phyloP scores from a whole-genome alignment of 1,140 invertebrate species.

The Tachypleus tridentatus region DNA sequence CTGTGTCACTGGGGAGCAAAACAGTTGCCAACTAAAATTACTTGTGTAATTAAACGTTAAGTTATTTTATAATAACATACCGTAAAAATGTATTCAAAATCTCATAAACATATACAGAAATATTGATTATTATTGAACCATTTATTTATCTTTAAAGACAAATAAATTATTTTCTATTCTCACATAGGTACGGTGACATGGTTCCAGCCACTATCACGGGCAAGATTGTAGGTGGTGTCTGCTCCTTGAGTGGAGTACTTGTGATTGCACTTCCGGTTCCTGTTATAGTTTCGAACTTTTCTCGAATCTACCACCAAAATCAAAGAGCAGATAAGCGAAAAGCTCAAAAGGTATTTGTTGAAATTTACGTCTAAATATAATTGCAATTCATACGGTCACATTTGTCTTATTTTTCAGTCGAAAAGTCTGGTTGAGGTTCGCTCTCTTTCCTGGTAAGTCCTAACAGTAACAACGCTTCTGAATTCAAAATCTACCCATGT shows the following conservation, averaged over 20 bases:
- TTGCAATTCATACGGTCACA: not conserved
- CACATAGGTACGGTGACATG: constrained; percentile 95
- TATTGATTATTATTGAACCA: too few relatives aligned
- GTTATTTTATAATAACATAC: too few relatives aligned
- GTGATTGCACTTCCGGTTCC: constrained; percentile 99
- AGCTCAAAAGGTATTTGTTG: constrained; percentile 77
- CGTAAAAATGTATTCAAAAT: too few relatives aligned
- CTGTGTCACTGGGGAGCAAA: too few relatives aligned
- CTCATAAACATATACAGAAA: too few relatives aligned
- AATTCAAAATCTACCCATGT: too few relatives aligned
- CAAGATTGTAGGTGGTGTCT: constrained; percentile 97
- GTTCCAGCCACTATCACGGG: constrained; percentile 96
- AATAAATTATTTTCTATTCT: constrained; percentile 14
- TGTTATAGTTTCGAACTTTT: constrained; percentile 99
- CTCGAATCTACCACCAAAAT: constrained; percentile 99
- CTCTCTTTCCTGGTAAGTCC: too few relatives aligned
- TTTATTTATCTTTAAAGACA: not conserved
- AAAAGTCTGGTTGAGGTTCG: not conserved
- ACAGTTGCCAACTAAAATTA: too few relatives aligned
- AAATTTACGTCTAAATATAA: constrained; percentile 28
- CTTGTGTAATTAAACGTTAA: too few relatives aligned
- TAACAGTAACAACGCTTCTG: not conserved
- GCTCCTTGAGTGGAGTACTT: constrained; percentile 95
- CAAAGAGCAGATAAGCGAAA: constrained; percentile 98
- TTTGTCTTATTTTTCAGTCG: not conserved